Base-by-base conservation (phyloP, 2,113 vertebrate species). In the Corythornis madagascariensis region DNA sequence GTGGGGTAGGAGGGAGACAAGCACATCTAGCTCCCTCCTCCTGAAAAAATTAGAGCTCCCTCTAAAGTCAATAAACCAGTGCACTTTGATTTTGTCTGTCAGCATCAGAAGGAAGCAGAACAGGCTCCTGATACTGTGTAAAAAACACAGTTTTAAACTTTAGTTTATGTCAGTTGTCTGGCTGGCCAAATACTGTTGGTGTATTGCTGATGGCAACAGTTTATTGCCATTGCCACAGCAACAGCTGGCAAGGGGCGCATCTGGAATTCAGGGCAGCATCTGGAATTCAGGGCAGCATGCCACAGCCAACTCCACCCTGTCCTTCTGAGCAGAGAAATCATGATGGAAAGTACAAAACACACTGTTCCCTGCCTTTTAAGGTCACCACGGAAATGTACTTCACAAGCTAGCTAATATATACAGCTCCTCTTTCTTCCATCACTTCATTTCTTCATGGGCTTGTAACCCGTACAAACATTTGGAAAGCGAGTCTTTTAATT, bases 321-420 rank as follows among this genome's bases (percentile, higher is more conserved):
- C 24, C 76, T 71, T 40, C 33, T 80, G 64, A 16, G 38, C 19
- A 47, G 50, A 21, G 73, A 64, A 7, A 19, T 73, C 31, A 25
- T 0, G 60, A 64, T 13, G 88, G 69, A 21, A 72, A 75, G 38
- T 5, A 67, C 28, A 75, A 64, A 83, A 86, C 64, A 2, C 9
- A 35, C 24, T 65, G 80, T 89, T 94, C 94, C 74, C 56, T 70
- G 94, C 95, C 95, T 96, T 96, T 93, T 94, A 95, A 11, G 87
- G 94, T 9, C 84, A 93, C 38, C 47, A 22, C 20, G 72, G 63
- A 42, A 33, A 17, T 69, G 11, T 18, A 74, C 57, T 75, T 55
- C 47, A 33, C 66, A 6, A 66, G 67, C 10, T 59, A 43, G 47
- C 1, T 24, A 48, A 35, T 15, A 26, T 0, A 67, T 29, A 52